Conservation (phyloP, 2,113 vertebrate genomes). For the Cephalopholis sonnerati region DNA sequence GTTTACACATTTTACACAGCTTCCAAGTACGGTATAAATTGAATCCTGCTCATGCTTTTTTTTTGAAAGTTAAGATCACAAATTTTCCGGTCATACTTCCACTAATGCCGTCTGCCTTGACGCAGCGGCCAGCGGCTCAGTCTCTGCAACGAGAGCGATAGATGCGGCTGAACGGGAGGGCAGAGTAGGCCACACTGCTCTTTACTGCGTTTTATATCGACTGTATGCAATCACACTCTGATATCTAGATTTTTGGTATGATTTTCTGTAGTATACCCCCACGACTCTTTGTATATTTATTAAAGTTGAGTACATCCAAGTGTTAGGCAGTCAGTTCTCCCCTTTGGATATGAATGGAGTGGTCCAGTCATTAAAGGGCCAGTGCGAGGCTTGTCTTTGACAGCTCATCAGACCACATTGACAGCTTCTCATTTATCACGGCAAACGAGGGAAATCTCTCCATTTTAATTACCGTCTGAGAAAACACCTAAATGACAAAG, state of each 20-base stretch:
- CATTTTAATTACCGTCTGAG: neutral
- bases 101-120: neutral
- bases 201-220: neutral
- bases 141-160: constrained; percentile 28
- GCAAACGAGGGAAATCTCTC: neutral
- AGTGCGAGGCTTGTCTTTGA: constrained; percentile 27
- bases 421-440: constrained; percentile 1
- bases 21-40: neutral
- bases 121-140: constrained; percentile 22
- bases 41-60: neutral
- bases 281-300: neutral
- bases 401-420: constrained; percentile 18
- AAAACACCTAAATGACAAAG: neutral
- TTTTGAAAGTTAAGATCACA: neutral
- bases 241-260: accelerated
- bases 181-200: no score
- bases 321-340: constrained; percentile 20
- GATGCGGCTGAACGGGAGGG: constrained; percentile 14
- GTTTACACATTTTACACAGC: neutral
- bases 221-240: accelerated
- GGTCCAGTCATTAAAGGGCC: constrained; percentile 75
- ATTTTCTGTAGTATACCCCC: accelerated
- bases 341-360: constrained; percentile 52
- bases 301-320: no score
- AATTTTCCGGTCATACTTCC: neutral